phyloP scores from a whole-genome alignment of 92 coral and sea anemone genomes.

The Epizoanthus stellaris region DNA sequence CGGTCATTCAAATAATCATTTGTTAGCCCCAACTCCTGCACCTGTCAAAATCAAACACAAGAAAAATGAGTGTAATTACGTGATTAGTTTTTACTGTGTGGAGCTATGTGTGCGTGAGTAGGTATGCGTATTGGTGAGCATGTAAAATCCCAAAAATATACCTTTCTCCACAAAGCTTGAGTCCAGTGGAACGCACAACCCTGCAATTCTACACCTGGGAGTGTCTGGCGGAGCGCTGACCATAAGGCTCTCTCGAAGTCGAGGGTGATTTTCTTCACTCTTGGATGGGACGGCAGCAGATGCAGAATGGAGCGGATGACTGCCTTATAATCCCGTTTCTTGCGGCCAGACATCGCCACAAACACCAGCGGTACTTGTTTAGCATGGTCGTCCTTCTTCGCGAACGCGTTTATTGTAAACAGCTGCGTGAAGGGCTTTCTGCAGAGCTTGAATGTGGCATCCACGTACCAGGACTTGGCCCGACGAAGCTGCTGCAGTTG shows the following conservation, averaged over 20 bases:
- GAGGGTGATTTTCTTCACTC: background rate
- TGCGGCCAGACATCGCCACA: background rate
- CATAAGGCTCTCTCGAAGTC: slow-evolving; percentile 14
- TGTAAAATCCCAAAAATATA: background rate
- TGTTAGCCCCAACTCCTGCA: too few species aligned
- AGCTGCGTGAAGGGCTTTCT: slow-evolving; percentile 17
- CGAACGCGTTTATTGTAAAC: background rate
- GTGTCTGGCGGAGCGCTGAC: background rate
- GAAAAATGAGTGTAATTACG: too few species aligned
- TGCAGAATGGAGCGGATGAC: background rate
- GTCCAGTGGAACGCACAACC: slow-evolving; percentile 23
- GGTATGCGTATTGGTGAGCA: too few species aligned
- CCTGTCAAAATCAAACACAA: too few species aligned
- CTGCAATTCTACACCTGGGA: background rate
- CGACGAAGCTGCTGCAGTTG: slow-evolving; percentile 1
- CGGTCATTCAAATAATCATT: too few species aligned
- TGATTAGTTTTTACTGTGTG: too few species aligned
- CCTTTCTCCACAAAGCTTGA: slow-evolving; percentile 13
- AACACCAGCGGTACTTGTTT: slow-evolving; percentile 2
- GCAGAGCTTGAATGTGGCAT: slow-evolving; percentile 1
- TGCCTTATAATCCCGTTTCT: background rate
- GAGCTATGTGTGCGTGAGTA: background rate
- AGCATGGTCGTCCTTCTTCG: background rate
- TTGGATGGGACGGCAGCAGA: background rate
- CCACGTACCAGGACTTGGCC: slow-evolving; percentile 23